Evolutionary conservation across 2,797 vertebrate genomes (phyloP), one percentile per base, ranked within the genome.

Genomic region (Cyprinodon diabolis): DNA sequence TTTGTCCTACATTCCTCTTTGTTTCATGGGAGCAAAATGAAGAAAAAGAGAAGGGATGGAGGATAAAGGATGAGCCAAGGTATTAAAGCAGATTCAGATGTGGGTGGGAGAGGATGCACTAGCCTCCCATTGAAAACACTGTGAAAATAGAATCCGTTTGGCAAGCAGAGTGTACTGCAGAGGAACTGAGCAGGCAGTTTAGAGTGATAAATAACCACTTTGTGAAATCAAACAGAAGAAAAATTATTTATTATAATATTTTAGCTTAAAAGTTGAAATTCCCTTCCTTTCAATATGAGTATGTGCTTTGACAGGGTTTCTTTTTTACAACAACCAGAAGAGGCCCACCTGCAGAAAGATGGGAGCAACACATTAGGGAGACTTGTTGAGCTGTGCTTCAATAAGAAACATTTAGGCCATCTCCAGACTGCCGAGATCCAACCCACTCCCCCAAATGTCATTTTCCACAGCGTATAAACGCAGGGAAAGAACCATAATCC

Each of bases 1-100:
- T 88, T 75, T 94, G 93, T 90, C 93, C 94, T 94, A 94, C 87
- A 94, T 94, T 92, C 82, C 85, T 81, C 83, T 88, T 81, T 85
- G 87, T 91, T 93, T 84, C 84, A 91, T 82, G 84, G 86, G 85
- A 82, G 83, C 80, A 78, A 74, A 89, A 80, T 87, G 84, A 78
- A 85, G 78, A 72, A 74, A 79, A 76, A 78, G 79, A 73, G 75
- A 79, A 85, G 75, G 78, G 75, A 85, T 85, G 85, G 84, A 72
- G 86, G 84, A 87, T 77, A 68, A 83, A 69, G 74, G 73, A 89
- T 85, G 86, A 90, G 86, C 87, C 69, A 83, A 88, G 82, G 89
- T 92, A 86, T 89, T 86, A 89, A 87, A 89, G 83, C 76, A 83
- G 78, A 87, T 85, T 86, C 76, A 66, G 74, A 87, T 82, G 87